Evolutionary conservation across 1,140 invertebrate genomes (phyloP), one percentile per base, ranked within the genome.

Genomic region (Bombyx mandarina): DNA sequence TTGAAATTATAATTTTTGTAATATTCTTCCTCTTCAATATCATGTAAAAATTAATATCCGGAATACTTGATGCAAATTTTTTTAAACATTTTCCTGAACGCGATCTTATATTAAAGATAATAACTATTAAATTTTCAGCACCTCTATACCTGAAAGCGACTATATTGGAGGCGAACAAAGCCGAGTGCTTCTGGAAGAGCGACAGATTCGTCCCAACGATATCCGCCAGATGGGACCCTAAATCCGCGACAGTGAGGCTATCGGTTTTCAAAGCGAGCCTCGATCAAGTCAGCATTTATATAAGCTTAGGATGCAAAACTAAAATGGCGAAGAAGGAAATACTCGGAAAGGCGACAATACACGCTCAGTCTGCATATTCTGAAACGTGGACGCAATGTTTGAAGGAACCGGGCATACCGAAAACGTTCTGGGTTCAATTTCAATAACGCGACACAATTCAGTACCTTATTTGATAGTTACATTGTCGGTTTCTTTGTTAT

Each of bases 101-200:
- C 12, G 12, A 18, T 18, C 12, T 18, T 18, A 18, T 18, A 0
- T 18, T 18, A 18, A 18, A 18, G 12, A 1, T 47, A 47, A 47
- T 47, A 18, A 10, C 9, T 43, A 42, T 43, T 42, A 5, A 42
- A 49, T 49, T 88, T 89, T 55, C 78, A 90, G 90, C 89, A 10
- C 91, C 91, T 46, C 86, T 94, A 63, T 94, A 94, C 71, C 88
- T 94, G 52, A 94, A 94, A 82, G 93, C 93, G 54, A 92, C 92
- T 0, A 90, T 93, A 52, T 90, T 92, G 46, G 92, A 94, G 66
- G 89, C 89, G 47, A 91, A 91, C 52, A 91, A 91, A 63, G 89
- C 93, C 1, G 91, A 93, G 49, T 91, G 92, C 48, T 93, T 93
- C 61, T 94, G 93, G 92, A 94, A 94, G 72, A 94, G 93, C 58